These are phyloP conservation scores for Microctonus brassicae DNA, from an alignment of 2,888 invertebrate species.

Conservation along the genomic window DNA sequence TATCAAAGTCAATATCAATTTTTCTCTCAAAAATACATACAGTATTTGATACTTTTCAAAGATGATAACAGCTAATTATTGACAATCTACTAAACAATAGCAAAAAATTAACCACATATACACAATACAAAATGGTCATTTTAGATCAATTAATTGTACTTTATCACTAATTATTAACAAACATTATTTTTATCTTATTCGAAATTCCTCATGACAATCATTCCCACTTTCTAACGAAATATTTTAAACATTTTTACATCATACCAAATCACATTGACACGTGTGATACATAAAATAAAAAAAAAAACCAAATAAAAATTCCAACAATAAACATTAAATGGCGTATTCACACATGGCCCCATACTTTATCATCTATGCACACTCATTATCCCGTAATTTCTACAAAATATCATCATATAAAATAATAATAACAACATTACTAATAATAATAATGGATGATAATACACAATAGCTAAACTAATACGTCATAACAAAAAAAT, in stretches of 20 bases:
- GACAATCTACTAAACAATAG: conserved; percentile 30
- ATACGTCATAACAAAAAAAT: too few relatives aligned
- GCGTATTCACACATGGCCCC: not conserved
- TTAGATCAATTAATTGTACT: too few relatives aligned
- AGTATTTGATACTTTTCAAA: conserved; percentile 26
- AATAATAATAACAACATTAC: not conserved
- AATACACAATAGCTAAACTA: not conserved
- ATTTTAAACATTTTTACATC: too few relatives aligned
- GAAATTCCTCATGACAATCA: too few relatives aligned
- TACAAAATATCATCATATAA: too few relatives aligned
- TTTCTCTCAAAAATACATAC: conserved; percentile 9
- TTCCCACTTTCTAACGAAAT: too few relatives aligned
- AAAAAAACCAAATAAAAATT: not conserved
- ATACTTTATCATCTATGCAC: not conserved
- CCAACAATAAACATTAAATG: not conserved
- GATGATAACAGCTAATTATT: conserved; percentile 1
- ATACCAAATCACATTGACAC: not conserved
- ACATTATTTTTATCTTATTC: too few relatives aligned
- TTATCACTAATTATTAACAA: too few relatives aligned
- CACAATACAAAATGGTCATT: conserved; percentile 19
- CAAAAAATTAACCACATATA: conserved; percentile 32
- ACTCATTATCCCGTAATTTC: too few relatives aligned
- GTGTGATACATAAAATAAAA: too few relatives aligned
- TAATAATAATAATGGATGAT: not conserved
- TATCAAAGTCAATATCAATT: conserved; percentile 21